phyloP scores from a whole-genome alignment of 2,113 vertebrate species.

The Geothlypis trichas region DNA sequence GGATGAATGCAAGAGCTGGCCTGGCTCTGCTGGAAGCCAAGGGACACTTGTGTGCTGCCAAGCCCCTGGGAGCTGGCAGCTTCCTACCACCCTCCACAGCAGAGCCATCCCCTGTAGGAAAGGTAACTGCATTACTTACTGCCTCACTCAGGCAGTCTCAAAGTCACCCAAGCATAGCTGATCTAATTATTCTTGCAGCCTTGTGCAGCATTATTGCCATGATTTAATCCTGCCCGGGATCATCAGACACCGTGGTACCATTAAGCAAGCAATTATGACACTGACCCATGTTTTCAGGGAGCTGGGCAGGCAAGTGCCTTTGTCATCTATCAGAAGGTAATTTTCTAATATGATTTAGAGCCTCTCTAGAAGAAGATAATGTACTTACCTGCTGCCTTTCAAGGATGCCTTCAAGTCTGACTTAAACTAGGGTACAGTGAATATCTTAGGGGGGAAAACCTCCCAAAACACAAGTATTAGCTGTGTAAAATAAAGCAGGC shows the following conservation, averaged over 20 bases:
- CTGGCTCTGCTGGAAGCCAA: background rate
- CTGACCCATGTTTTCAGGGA: background rate
- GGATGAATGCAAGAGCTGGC: background rate
- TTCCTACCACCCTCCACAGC: background rate
- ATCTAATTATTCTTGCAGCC: constrained; percentile 16
- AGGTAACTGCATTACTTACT: background rate
- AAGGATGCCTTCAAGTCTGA: background rate
- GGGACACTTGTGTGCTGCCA: background rate
- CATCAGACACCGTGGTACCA: background rate
- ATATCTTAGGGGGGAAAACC: background rate
- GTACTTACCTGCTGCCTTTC: background rate
- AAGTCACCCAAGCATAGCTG: background rate
- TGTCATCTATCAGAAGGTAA: background rate
- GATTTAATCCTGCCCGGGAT: constrained; percentile 27
- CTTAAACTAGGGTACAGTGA: background rate
- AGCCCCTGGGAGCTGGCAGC: background rate
- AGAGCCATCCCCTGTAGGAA: background rate
- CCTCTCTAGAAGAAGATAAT: constrained; percentile 9
- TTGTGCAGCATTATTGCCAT: background rate
- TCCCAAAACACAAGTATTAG: background rate
- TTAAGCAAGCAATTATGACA: background rate
- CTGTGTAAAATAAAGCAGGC: background rate
- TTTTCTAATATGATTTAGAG: constrained; percentile 4
- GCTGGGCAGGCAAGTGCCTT: background rate
- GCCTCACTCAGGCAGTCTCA: background rate